Conservation (phyloP, 2,113 vertebrate genomes). For the Carlito syrichta region DNA sequence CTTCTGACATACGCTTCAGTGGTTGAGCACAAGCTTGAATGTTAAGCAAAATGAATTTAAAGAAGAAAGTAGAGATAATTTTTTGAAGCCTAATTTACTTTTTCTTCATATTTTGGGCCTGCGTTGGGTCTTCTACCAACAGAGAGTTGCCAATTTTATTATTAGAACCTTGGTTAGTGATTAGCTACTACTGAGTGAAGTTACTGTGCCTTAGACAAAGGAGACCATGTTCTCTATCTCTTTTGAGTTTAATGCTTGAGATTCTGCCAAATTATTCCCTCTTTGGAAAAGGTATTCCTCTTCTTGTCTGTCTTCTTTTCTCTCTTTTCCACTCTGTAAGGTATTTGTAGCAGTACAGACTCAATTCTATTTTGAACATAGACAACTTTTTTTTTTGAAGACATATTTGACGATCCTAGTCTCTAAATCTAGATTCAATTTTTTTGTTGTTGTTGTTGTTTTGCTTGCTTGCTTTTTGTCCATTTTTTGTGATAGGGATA, state of each 20-base stretch:
- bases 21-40: not conserved
- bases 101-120: not conserved
- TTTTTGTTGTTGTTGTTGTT: not conserved
- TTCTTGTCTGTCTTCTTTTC: fast-evolving
- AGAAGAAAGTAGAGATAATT: not conserved
- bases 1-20: not conserved
- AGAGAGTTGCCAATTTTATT: not conserved
- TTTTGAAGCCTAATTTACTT: not conserved
- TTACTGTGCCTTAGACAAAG: not conserved
- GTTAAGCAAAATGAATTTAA: not conserved
- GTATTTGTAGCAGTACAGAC: not conserved
- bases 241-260: not conserved
- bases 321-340: not conserved
- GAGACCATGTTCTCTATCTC: not conserved
- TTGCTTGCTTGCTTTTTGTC: not conserved
- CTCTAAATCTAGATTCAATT: not conserved
- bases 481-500: no score
- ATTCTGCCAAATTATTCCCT: not conserved
- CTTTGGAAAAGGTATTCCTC: fast-evolving
- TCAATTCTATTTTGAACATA: not conserved
- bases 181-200: fast-evolving
- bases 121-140: not conserved
- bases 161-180: not conserved
- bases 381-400: not conserved
- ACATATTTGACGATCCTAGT: not conserved